A percentile compares a stretch with the other conserved stretches of the same genome.
phyloP scores from a whole-genome alignment of 1,140 invertebrate genomes.

The Aphaenogaster rudis region DNA sequence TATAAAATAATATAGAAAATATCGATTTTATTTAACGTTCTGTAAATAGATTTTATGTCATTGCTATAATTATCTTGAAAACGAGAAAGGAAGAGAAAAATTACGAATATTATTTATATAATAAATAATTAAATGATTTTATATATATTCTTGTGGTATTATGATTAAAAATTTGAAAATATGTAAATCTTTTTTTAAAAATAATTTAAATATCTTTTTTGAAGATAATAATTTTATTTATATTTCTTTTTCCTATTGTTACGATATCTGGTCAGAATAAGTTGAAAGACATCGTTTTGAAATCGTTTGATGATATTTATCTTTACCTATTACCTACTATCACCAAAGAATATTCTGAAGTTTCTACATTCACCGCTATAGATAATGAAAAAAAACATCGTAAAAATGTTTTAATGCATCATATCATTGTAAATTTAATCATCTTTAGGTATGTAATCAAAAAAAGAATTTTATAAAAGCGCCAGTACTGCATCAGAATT shows the following conservation, averaged over 20 bases:
- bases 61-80: neutral
- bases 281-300: neutral
- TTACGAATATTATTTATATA: neutral
- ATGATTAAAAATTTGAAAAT: neutral
- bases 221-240: neutral
- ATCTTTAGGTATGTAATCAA: conserved; percentile 43
- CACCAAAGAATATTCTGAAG: neutral
- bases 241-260: neutral
- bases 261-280: neutral
- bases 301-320: conserved; percentile 24
- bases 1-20: conserved; percentile 1
- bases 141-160: neutral
- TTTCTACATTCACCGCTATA: conserved; percentile 15
- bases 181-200: neutral
- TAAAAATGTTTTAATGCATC: neutral
- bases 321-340: neutral
- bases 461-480: conserved; percentile 26
- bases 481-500: neutral
- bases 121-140: neutral
- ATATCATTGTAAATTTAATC: neutral
- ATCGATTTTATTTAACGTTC: neutral
- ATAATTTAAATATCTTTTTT: neutral
- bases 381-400: neutral
- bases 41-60: neutral
- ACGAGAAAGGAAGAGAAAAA: neutral